Evolutionary conservation across 2,888 invertebrate species (phyloP).

Genomic region (Dendrolimus pini): DNA sequence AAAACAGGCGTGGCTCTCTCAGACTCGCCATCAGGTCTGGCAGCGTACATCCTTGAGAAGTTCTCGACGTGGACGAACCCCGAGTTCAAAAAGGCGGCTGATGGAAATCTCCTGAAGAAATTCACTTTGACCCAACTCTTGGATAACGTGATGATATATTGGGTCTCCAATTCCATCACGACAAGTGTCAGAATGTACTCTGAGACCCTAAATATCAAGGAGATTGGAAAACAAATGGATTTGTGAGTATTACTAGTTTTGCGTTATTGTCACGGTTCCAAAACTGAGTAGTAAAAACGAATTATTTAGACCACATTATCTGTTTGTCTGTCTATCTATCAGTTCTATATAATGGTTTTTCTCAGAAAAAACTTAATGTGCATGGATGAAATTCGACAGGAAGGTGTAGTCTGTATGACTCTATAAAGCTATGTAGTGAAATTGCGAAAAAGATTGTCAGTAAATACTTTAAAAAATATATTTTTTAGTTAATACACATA

Average conservation of each 20-base stretch:
- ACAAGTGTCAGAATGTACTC: conserved; percentile 76
- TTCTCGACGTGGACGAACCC: conserved; percentile 84
- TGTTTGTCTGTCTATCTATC: no score
- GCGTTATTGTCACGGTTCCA: neutral
- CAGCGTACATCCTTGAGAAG: conserved; percentile 93
- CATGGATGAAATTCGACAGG: no score
- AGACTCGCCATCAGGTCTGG: conserved; percentile 90
- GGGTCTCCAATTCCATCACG: conserved; percentile 66
- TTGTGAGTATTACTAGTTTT: conserved; percentile 33
- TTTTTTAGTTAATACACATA: no score
- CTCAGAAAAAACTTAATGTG: no score
- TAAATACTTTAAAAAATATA: no score
- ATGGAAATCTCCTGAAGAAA: conserved; percentile 79
- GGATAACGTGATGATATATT: conserved; percentile 76
- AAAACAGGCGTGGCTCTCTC: conserved; percentile 79
- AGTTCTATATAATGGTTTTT: no score
- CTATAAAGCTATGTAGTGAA: no score
- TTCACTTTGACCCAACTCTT: conserved; percentile 55
- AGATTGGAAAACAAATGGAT: conserved; percentile 32
- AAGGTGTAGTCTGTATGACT: no score
- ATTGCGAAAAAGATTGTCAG: no score
- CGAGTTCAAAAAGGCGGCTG: conserved; percentile 58
- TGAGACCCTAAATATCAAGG: conserved; percentile 61
- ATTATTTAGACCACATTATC: no score
- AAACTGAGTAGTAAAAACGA: neutral